phyloP scores from a whole-genome alignment of 2,797 vertebrate genomes.

The Cheirogaleus major region DNA sequence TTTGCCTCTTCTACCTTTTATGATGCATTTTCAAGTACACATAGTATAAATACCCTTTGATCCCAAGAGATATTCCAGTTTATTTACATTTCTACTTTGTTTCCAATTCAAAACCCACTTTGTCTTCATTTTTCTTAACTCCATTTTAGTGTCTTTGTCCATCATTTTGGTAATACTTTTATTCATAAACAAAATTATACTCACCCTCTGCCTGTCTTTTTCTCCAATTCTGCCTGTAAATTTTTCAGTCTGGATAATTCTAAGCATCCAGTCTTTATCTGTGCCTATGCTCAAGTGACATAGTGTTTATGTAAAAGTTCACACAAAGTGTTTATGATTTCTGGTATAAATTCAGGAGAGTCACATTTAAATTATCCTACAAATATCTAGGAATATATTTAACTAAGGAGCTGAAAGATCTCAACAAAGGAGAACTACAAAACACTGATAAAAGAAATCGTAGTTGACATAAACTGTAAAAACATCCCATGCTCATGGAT shows the following conservation, averaged over 20 bases:
- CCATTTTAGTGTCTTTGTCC: not conserved
- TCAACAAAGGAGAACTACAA: not conserved
- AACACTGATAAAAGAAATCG: not conserved
- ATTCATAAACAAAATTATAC: not conserved
- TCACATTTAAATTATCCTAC: not conserved
- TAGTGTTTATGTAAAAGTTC: not conserved
- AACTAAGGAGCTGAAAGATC: not conserved
- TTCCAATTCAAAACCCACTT: not conserved
- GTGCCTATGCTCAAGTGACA: not conserved
- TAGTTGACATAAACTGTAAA: not conserved
- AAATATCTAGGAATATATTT: not conserved
- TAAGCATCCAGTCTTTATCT: not conserved
- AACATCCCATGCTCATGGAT: too few species aligned
- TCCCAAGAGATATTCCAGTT: not conserved
- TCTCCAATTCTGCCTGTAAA: not conserved
- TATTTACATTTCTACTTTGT: not conserved
- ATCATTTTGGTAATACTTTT: not conserved
- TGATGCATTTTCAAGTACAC: not conserved
- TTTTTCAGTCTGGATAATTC: not conserved
- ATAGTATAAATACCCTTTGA: not conserved
- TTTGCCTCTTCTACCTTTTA: not conserved
- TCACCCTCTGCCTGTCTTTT: not conserved
- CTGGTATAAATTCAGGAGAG: not conserved
- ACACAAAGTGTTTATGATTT: not conserved
- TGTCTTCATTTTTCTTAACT: not conserved